Percentiles rank a stretch among this genome's conserved stretches.
Evolutionary conservation across 2,797 vertebrate genomes (phyloP).

Genomic region (Micropoecilia bifurca): DNA sequence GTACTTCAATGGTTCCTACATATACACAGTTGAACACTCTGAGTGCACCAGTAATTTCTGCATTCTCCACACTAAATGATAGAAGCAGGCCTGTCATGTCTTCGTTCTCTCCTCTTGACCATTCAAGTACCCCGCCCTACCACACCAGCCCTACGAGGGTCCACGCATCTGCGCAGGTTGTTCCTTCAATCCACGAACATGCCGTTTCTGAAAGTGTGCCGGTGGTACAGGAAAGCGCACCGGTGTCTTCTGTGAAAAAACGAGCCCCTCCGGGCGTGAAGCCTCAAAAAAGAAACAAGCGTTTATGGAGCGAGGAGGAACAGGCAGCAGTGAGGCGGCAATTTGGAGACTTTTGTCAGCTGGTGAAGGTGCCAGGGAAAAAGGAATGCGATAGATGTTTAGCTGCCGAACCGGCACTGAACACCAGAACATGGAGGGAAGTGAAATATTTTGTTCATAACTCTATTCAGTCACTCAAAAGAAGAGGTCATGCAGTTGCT

Average conservation of each 20-base stretch:
- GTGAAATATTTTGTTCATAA: constrained; percentile 80
- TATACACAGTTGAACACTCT: constrained; percentile 62
- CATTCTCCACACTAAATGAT: constrained; percentile 62
- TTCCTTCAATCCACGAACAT: constrained; percentile 61
- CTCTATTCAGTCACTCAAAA: constrained; percentile 74
- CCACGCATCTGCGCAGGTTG: constrained; percentile 62
- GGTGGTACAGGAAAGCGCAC: constrained; percentile 13
- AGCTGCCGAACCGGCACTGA: constrained; percentile 72
- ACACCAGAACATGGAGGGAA: constrained; percentile 75
- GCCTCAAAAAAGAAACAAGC: constrained; percentile 71
- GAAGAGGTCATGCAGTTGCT: constrained; percentile 53
- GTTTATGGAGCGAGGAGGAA: constrained; percentile 74
- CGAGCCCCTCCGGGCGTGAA: constrained; percentile 30
- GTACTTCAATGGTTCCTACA: constrained; percentile 69
- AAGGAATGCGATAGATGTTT: constrained; percentile 77
- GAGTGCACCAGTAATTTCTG: constrained; percentile 50
- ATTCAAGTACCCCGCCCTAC: constrained; percentile 51
- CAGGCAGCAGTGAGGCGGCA: constrained; percentile 74
- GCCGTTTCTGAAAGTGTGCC: constrained; percentile 38
- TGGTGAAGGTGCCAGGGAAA: constrained; percentile 77
- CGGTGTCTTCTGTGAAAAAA: constrained; percentile 26
- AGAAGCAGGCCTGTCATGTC: constrained; percentile 55
- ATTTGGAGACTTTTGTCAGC: constrained; percentile 71
- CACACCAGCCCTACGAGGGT: constrained; percentile 31
- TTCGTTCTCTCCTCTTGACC: constrained; percentile 68